A percentile compares a stretch with the other conserved stretches of the same genome.
Conservation (phyloP, 2,888 invertebrate genomes). For the Drosophila mercatorum region DNA sequence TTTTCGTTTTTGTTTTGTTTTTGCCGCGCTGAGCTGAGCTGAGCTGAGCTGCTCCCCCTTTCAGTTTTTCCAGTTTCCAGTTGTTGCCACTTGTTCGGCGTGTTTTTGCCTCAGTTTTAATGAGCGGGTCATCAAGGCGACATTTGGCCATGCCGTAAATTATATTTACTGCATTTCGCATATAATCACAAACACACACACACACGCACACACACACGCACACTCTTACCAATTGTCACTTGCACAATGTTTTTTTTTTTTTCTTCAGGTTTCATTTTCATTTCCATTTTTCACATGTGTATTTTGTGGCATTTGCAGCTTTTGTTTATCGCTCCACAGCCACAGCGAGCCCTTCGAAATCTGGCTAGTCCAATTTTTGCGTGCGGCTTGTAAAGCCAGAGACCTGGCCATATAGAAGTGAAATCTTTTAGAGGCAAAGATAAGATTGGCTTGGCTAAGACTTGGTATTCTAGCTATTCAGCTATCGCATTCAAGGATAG, state of each 20-base stretch:
- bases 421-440: neutral
- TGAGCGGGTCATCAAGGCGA: constrained; percentile 72
- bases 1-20: neutral
- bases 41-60: constrained; percentile 7
- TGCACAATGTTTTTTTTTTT: constrained; percentile 59
- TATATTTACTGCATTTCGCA: constrained; percentile 69
- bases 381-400: constrained; percentile 2
- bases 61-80: constrained; percentile 35
- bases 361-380: neutral
- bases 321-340: constrained; percentile 17
- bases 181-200: constrained; percentile 25
- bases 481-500: no score
- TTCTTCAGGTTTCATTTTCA: constrained; percentile 50
- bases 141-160: constrained; percentile 72
- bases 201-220: constrained; percentile 12
- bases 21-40: neutral
- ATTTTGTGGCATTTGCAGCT: constrained; percentile 47
- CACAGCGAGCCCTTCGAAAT: constrained; percentile 20
- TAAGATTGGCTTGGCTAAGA: neutral
- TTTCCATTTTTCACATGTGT: constrained; percentile 57
- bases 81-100: constrained; percentile 16
- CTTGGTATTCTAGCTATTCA: no score
- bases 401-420: neutral
- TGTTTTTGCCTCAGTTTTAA: constrained; percentile 53
- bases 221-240: constrained; percentile 46